These are phyloP conservation scores for Notolepis coatsorum DNA, from an alignment of 2,797 vertebrate genomes.

Conservation along the genomic window DNA sequence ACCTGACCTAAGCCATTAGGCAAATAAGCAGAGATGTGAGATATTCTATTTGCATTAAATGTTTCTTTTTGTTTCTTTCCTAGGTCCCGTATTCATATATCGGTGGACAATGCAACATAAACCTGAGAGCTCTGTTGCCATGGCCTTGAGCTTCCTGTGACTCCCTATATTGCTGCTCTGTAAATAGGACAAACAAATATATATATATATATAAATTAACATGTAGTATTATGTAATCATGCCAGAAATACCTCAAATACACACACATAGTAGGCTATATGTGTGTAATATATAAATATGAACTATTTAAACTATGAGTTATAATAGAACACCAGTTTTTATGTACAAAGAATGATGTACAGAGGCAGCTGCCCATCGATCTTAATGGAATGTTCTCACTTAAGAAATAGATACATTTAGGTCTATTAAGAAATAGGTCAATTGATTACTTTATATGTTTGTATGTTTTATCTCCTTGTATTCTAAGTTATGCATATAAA, in stretches of 20 bases:
- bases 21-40: neutral
- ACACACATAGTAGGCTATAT: neutral
- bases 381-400: conserved; percentile 34
- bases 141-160: conserved; percentile 51
- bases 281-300: neutral
- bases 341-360: conserved; percentile 64
- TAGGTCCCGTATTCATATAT: conserved; percentile 44
- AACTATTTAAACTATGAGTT: conserved; percentile 67
- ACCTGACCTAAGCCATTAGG: neutral
- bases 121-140: conserved; percentile 48
- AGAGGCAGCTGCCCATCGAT: conserved; percentile 71
- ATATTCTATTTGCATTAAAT: conserved; percentile 6
- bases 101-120: conserved; percentile 32
- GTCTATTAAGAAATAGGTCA: conserved; percentile 41
- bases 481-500: conserved; percentile 38
- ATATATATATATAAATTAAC: conserved; percentile 28
- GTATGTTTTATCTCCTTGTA: conserved; percentile 11
- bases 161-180: conserved; percentile 78
- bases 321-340: conserved; percentile 54
- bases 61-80: neutral
- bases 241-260: conserved; percentile 72
- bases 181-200: conserved; percentile 61
- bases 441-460: conserved; percentile 36
- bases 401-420: conserved; percentile 51
- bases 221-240: conserved; percentile 44